Percentiles rank a stretch among this genome's conserved stretches.
Conservation (phyloP, 2,797 vertebrate genomes). For the Discoglossus pictus region DNA sequence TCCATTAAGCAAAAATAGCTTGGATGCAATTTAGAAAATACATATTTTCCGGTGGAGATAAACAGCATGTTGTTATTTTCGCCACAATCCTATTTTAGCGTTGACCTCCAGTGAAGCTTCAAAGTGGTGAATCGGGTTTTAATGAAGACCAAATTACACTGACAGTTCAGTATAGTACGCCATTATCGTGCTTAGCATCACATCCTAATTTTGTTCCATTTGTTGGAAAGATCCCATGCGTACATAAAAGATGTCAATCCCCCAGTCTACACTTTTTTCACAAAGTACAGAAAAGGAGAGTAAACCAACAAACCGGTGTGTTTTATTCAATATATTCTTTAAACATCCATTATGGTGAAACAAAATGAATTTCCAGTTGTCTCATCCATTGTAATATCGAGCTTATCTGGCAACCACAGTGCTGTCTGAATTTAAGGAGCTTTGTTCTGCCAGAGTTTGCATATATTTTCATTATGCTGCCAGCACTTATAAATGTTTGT, state of each 20-base stretch:
- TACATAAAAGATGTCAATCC: too few species aligned
- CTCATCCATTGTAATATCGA: constrained; percentile 21
- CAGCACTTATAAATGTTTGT: constrained; percentile 23
- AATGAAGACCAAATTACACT: too few species aligned
- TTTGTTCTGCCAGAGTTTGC: constrained; percentile 8
- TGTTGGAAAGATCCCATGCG: too few species aligned
- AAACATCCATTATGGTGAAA: constrained; percentile 20
- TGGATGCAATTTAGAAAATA: constrained; percentile 20
- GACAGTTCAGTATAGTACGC: too few species aligned
- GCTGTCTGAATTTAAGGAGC: constrained; percentile 10
- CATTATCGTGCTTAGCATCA: too few species aligned
- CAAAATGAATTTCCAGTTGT: constrained; percentile 19
- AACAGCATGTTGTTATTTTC: constrained; percentile 26
- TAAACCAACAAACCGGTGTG: constrained; percentile 2
- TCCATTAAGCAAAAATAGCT: constrained; percentile 22
- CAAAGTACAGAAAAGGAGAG: not conserved
- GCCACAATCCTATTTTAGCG: constrained; percentile 1
- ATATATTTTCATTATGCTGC: constrained; percentile 15
- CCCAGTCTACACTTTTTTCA: too few species aligned
- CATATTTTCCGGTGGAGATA: constrained; percentile 29
- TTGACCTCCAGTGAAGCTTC: not conserved
- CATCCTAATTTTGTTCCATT: too few species aligned
- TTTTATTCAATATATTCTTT: constrained; percentile 25
- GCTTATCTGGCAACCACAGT: constrained; percentile 25
- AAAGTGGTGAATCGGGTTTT: not conserved